Conservation (phyloP, 1,140 invertebrate genomes). For the Subanguina moxae region DNA sequence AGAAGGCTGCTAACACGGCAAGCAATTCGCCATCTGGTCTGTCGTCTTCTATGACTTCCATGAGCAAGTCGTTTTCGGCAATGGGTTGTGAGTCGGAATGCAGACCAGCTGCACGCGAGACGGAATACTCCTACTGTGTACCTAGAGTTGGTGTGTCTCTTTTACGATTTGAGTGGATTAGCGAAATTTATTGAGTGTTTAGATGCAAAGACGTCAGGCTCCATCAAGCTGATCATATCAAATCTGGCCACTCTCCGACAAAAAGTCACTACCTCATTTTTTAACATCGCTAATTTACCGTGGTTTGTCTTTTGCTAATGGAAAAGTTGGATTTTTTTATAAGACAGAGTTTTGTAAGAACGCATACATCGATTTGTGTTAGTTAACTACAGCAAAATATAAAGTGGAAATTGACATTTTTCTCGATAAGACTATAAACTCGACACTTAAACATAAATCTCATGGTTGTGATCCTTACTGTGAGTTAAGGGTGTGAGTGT, state of each 20-base stretch:
- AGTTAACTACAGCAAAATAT: too few species aligned
- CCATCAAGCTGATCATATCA: constrained; percentile 22
- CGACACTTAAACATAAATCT: too few species aligned
- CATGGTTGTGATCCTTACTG: too few species aligned
- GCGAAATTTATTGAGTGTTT: background rate
- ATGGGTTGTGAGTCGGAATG: constrained; percentile 9
- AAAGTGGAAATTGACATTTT: too few species aligned
- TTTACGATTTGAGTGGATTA: background rate
- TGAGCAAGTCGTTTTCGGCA: background rate
- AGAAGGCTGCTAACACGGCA: background rate
- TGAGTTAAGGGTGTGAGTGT: too few species aligned
- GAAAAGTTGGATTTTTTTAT: too few species aligned
- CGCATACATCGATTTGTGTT: too few species aligned
- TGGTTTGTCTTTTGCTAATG: constrained; percentile 6
- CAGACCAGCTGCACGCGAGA: background rate
- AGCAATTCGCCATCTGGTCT: background rate
- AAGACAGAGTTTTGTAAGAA: too few species aligned
- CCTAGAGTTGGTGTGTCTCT: background rate
- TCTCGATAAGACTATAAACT: too few species aligned
- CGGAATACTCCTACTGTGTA: background rate
- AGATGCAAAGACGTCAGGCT: constrained; percentile 18
- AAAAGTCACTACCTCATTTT: constrained; percentile 23
- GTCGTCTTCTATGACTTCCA: background rate
- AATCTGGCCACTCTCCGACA: constrained; percentile 19
- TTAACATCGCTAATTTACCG: constrained; percentile 21